Evolutionary conservation across 2,888 invertebrate species (phyloP), one percentile per base, ranked within the genome.

Genomic region (Oxystoma pomonae): DNA sequence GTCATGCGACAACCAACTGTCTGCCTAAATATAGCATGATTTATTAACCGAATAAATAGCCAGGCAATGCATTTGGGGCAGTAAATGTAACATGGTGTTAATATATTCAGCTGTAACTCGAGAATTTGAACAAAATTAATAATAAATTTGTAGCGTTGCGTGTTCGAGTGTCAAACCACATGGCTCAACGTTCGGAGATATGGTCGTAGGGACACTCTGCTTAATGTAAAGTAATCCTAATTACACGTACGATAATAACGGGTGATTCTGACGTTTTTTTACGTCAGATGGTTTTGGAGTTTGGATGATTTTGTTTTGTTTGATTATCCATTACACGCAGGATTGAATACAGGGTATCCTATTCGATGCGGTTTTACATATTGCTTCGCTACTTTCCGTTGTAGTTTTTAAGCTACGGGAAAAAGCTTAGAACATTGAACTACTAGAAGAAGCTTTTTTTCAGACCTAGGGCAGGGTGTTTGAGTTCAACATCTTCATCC

Each of bases 221-320:
- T 67, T 69, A 73, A 75, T 73, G 73, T 72, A 74, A 75, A 74
- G 68, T 71, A 72, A 74, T 73, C 72, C 73, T 74, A 75, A 75
- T 75, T 74, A 72, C 71, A 71, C 68, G 70, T 69, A 71, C 68
- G 69, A 71, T 50, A 12, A 12, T 50, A 12, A 12, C n/a, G 50
- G 9, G 50, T 50, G 50, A 12, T 50, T 50, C 50, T 50, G 12
- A n/a, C n/a, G 50, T 50, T n/a, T n/a, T 12, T 12, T 9, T 12
- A 50, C 50, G 50, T 50, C 50, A 50, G 50, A 9, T n/a, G 50
- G 50, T n/a, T 9, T 12, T 9, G 50, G 50, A 9, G 50, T n/a
- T n/a, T n/a, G n/a, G n/a, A n/a, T n/a, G n/a, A n/a, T n/a, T n/a
- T n/a, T n/a, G n/a, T n/a, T n/a, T n/a, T n/a, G n/a, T n/a, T n/a